Evolutionary conservation across 2,888 invertebrate species (phyloP).

Genomic region (Vanessa cardui): DNA sequence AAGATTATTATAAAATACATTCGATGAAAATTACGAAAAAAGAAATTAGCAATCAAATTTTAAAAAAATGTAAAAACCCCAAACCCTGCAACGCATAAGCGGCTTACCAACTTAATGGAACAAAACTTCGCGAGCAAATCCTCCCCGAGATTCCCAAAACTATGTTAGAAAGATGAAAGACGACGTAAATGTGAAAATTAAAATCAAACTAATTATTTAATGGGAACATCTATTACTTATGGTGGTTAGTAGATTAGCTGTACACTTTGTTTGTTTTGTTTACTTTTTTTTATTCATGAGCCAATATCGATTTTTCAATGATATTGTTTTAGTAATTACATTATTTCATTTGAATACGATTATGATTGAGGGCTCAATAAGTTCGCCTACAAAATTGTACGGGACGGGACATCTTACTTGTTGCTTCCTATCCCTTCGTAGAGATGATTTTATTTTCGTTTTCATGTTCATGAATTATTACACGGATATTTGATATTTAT

Average conservation of each 20-base stretch:
- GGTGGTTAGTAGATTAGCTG: too few relatives aligned
- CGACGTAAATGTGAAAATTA: conserved; percentile 51
- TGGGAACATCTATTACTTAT: conserved; percentile 3
- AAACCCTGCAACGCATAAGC: conserved; percentile 35
- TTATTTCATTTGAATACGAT: background rate
- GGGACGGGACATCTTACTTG: conserved; percentile 69
- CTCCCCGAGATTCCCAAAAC: conserved; percentile 39
- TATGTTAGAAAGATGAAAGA: conserved; percentile 46
- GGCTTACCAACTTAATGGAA: conserved; percentile 45
- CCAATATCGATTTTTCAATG: too few relatives aligned
- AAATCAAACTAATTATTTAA: conserved; percentile 32
- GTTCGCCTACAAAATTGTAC: conserved; percentile 17
- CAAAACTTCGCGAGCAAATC: conserved; percentile 45
- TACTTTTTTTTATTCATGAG: too few relatives aligned
- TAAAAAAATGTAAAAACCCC: conserved; percentile 31
- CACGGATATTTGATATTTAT: too few relatives aligned
- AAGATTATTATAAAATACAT: background rate
- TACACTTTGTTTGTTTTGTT: too few relatives aligned
- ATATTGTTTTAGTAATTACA: too few relatives aligned
- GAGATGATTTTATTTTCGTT: background rate
- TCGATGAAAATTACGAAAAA: conserved; percentile 2
- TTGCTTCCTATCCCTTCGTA: conserved; percentile 57
- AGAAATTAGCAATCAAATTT: conserved; percentile 34
- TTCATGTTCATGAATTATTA: too few relatives aligned
- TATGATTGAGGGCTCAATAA: background rate